Evolutionary conservation across 2,797 vertebrate genomes (phyloP).

Genomic region (Cyclopterus lumpus): DNA sequence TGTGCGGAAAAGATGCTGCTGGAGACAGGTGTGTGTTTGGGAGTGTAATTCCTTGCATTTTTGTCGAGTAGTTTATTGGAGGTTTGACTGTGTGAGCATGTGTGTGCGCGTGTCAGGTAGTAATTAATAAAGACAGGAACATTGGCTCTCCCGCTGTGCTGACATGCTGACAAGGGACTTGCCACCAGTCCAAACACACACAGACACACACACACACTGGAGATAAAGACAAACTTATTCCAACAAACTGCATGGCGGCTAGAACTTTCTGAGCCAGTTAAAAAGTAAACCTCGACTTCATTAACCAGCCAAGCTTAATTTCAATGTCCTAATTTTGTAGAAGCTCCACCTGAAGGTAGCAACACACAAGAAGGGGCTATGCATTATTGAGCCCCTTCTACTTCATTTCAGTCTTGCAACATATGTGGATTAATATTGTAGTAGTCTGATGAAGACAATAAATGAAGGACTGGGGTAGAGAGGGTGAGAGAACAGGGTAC

Average conservation of each 20-base stretch:
- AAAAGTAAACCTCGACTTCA: slow-evolving; percentile 39
- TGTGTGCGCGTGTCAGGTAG: slow-evolving; percentile 68
- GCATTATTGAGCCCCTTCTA: slow-evolving; percentile 68
- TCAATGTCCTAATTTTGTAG: slow-evolving; percentile 41
- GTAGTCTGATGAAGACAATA: slow-evolving; percentile 48
- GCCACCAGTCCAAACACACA: slow-evolving; percentile 35
- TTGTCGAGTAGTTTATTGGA: slow-evolving; percentile 30
- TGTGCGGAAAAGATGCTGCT: slow-evolving; percentile 9
- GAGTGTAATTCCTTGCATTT: slow-evolving; percentile 41
- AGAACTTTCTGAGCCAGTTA: slow-evolving; percentile 40
- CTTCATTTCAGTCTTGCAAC: slow-evolving; percentile 59
- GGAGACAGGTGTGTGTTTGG: slow-evolving; percentile 48
- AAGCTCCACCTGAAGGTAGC: slow-evolving; percentile 42
- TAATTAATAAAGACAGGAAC: slow-evolving; percentile 81
- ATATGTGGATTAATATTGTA: slow-evolving; percentile 70
- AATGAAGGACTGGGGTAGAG: slow-evolving; percentile 14
- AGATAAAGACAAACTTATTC: slow-evolving; percentile 46
- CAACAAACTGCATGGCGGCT: slow-evolving; percentile 12
- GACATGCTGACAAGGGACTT: slow-evolving; percentile 58
- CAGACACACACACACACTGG: not conserved
- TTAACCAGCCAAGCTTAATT: slow-evolving; percentile 46
- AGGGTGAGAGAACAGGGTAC: slow-evolving; percentile 1
- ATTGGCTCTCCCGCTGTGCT: slow-evolving; percentile 66
- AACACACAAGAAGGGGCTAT: slow-evolving; percentile 38
- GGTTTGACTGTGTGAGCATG: slow-evolving; percentile 7